Percentiles rank a stretch among this genome's conserved stretches.
Evolutionary conservation across 2,888 invertebrate species (phyloP).

Genomic region (Ectobius pallidus): DNA sequence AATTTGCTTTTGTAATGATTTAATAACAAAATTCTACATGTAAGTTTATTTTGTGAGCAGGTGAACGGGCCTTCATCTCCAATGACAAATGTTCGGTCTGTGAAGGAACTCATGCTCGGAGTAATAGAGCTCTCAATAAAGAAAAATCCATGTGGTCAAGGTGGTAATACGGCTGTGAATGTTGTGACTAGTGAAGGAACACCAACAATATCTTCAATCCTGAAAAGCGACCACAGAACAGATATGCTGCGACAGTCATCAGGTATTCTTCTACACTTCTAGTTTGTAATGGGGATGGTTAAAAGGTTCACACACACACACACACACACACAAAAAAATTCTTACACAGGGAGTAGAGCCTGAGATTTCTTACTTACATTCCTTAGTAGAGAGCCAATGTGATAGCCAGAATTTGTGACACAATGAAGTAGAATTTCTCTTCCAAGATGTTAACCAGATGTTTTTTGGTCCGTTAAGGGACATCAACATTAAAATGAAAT

Average conservation of each 20-base stretch:
- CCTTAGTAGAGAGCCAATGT: background rate
- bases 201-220: conserved; percentile 66
- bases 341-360: no score
- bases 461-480: no score
- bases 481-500: no score
- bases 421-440: no score
- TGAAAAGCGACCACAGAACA: conserved; percentile 57
- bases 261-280: background rate
- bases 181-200: conserved; percentile 52
- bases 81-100: conserved; percentile 66
- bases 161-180: conserved; percentile 34
- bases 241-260: conserved; percentile 25
- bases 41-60: conserved; percentile 12
- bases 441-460: no score
- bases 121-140: conserved; percentile 82
- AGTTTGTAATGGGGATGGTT: no score
- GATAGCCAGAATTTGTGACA: no score
- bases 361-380: background rate
- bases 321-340: no score
- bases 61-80: conserved; percentile 53
- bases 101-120: conserved; percentile 81
- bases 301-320: no score
- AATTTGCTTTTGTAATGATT: no score
- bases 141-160: conserved; percentile 62
- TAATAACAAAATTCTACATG: no score